Evolutionary conservation across 2,888 invertebrate species (phyloP).

Genomic region (Crioceris asparagi): DNA sequence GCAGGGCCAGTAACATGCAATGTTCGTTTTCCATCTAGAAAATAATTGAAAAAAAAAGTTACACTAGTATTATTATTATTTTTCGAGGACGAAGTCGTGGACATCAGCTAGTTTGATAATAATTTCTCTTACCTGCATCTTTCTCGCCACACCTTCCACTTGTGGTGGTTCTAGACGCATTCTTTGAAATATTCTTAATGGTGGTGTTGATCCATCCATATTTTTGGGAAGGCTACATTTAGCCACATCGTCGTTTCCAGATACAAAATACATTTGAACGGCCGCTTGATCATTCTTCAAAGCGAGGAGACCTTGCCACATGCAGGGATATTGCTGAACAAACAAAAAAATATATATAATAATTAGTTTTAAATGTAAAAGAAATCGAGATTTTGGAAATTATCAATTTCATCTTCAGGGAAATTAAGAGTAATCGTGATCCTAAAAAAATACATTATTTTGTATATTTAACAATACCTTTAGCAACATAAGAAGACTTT

Average conservation of each 20-base stretch:
- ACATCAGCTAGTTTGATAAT: conserved; percentile 3
- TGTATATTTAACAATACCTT: conserved; percentile 40
- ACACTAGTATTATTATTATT: background rate
- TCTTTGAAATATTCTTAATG: conserved; percentile 87
- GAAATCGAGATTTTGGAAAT: no score
- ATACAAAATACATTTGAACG: conserved; percentile 98
- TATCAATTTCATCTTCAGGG: no score
- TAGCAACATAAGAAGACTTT: conserved; percentile 68
- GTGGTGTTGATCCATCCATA: conserved; percentile 72
- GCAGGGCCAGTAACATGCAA: conserved; percentile 89
- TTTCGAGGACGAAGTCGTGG: no score
- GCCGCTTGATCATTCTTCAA: conserved; percentile 95
- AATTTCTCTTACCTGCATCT: conserved; percentile 73
- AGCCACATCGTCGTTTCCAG: conserved; percentile 85
- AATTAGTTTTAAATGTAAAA: no score
- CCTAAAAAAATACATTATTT: background rate
- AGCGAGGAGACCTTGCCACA: conserved; percentile 95
- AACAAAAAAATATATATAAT: conserved; percentile 6
- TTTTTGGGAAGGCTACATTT: conserved; percentile 78
- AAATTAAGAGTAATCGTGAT: background rate
- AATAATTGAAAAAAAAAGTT: conserved; percentile 3
- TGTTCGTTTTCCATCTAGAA: conserved; percentile 86
- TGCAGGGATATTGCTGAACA: conserved; percentile 80
- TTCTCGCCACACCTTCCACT: conserved; percentile 89
- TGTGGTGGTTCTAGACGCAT: conserved; percentile 95